These are phyloP conservation scores for Telenomus remus DNA, from an alignment of 1,140 invertebrate genomes.

Conservation along the genomic window DNA sequence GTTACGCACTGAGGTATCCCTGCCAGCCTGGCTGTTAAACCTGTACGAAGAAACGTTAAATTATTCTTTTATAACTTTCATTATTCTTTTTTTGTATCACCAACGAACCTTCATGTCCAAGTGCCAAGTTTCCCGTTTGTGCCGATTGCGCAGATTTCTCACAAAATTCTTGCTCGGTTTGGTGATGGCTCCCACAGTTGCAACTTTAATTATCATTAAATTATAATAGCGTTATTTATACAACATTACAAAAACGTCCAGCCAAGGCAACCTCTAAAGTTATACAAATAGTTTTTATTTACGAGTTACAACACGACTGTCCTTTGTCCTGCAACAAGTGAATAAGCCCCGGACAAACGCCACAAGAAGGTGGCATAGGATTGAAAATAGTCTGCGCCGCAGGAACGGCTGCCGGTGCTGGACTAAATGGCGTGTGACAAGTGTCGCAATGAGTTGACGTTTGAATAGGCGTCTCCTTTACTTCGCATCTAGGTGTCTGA, in stretches of 20 bases:
- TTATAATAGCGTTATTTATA: slow-evolving; percentile 9
- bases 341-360: slow-evolving; percentile 50
- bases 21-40: slow-evolving; percentile 27
- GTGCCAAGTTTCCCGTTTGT: slow-evolving; percentile 8
- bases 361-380: slow-evolving; percentile 12
- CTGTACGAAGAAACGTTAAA: not conserved
- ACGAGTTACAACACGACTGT: slow-evolving; percentile 44
- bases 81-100: slow-evolving; percentile 36
- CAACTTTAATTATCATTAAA: slow-evolving; percentile 27
- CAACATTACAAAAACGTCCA: slow-evolving; percentile 11
- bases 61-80: slow-evolving; percentile 19
- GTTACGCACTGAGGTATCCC: slow-evolving; percentile 44
- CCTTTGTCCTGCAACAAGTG: slow-evolving; percentile 50
- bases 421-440: slow-evolving; percentile 21
- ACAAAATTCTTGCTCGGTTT: not conserved
- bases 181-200: slow-evolving; percentile 32
- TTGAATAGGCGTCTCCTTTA: slow-evolving; percentile 62
- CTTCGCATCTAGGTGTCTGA: slow-evolving; percentile 55
- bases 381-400: slow-evolving; percentile 9
- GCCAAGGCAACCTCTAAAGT: not conserved
- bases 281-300: slow-evolving; percentile 13
- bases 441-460: slow-evolving; percentile 53
- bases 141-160: not conserved
- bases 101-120: slow-evolving; percentile 32
- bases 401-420: slow-evolving; percentile 9